Evolutionary conservation across 2,888 invertebrate genomes (phyloP), one percentile per base, ranked within the genome.

Genomic region (Meteorus cinctellus): DNA sequence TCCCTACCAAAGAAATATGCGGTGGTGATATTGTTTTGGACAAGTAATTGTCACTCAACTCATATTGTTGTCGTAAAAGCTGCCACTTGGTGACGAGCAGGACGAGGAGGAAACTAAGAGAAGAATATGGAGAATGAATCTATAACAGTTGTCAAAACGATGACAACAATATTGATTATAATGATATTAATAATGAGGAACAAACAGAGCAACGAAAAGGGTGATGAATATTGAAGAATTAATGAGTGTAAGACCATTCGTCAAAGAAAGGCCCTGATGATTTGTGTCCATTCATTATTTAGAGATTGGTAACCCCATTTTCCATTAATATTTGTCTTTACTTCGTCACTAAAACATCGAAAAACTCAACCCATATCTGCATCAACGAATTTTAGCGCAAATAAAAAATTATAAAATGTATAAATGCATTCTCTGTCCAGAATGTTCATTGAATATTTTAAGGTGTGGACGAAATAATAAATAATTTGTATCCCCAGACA

Each of bases 241-340:
- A 79, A 77, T 74, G 62, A 75, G 78, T 78, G 76, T 80, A 77
- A 60, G 29, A 78, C 76, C 31, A 63, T 78, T 80, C 80, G 80
- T 81, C 78, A 48, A 72, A 71, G 75, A 74, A 79, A 83, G 78
- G 79, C 83, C 80, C 79, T 82, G 81, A 81, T 84, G 84, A 87
- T 86, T 86, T n/a, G 48, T 86, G 85, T 86, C 86, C 88, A 86
- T 88, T 88, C 88, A 88, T 88, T 88, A 87, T 87, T 86, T 85
- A 84, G 83, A 86, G 88, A 89, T 88, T 89, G 88, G 89, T 88
- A 88, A 87, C 87, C 89, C 88, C 86, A 84, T 86, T 88, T 84
- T 82, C 79, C 82, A 81, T 80, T 76, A 81, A 79, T 79, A 80
- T 80, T 24, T 74, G 63, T 71, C 77, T 48, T 45, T 69, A 34